These are phyloP conservation scores for Periophthalmodon schlosseri DNA, from an alignment of 2,113 vertebrate species.

Conservation along the genomic window DNA sequence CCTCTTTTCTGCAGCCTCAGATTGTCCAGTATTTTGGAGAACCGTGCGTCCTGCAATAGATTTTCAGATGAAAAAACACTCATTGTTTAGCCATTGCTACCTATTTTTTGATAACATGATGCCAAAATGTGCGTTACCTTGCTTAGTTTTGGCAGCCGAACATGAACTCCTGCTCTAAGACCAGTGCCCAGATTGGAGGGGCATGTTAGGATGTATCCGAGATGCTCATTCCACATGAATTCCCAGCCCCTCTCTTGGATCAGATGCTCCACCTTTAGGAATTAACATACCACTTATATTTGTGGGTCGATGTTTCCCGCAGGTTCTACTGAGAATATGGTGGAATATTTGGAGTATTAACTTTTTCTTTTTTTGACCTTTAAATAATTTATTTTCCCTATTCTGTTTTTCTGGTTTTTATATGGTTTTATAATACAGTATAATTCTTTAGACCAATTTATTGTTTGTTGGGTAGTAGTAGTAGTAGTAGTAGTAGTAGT, in stretches of 20 bases:
- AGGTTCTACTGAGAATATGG: no score
- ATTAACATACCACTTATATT: background rate
- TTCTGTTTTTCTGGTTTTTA: no score
- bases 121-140: slow-evolving; percentile 73
- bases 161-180: slow-evolving; percentile 88
- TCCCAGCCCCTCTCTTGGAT: slow-evolving; percentile 94
- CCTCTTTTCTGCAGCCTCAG: slow-evolving; percentile 91
- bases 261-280: slow-evolving; percentile 85
- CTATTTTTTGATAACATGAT: background rate
- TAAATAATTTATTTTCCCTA: no score
- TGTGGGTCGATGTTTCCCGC: no score
- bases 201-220: slow-evolving; percentile 90
- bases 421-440: no score
- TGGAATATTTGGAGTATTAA: no score
- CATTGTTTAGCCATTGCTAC: background rate
- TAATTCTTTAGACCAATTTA: no score
- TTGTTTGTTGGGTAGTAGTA: no score
- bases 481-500: no score
- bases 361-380: no score
- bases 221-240: slow-evolving; percentile 93
- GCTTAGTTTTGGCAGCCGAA: slow-evolving; percentile 87
- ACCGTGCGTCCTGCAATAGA: slow-evolving; percentile 82
- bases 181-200: slow-evolving; percentile 94
- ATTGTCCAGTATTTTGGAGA: slow-evolving; percentile 88
- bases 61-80: background rate